Conservation (phyloP, 2,113 vertebrate genomes). For the Alligator mississippiensis region DNA sequence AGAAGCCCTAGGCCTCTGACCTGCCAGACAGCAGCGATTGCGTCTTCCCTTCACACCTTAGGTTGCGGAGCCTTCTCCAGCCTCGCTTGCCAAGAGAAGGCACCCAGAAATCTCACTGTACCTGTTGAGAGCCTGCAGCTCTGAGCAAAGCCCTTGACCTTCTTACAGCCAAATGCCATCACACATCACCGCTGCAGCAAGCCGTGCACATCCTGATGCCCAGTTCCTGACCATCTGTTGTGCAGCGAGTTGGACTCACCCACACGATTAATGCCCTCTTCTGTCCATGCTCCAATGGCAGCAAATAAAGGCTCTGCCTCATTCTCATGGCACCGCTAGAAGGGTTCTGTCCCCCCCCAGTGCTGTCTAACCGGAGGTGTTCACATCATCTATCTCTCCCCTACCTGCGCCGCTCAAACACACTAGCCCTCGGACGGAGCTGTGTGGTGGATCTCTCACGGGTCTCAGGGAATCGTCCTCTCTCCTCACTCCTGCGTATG, state of each 20-base stretch:
- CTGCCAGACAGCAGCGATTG: slow-evolving; percentile 28
- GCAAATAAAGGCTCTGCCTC: slow-evolving; percentile 28
- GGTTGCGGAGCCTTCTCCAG: background rate
- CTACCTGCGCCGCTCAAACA: background rate
- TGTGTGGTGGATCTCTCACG: background rate
- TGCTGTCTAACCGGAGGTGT: slow-evolving; percentile 4
- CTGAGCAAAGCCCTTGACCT: slow-evolving; percentile 26
- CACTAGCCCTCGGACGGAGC: background rate
- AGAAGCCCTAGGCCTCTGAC: background rate
- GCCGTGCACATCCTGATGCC: background rate
- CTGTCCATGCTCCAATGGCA: background rate
- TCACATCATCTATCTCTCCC: slow-evolving; percentile 3
- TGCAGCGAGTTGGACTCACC: background rate
- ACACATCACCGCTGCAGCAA: background rate
- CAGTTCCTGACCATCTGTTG: background rate
- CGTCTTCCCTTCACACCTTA: background rate
- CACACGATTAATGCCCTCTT: background rate
- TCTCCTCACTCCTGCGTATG: slow-evolving; percentile 71
- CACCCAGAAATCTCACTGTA: slow-evolving; percentile 34
- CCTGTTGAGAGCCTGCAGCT: background rate
- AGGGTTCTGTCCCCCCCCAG: background rate
- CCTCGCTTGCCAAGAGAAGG: slow-evolving; percentile 57
- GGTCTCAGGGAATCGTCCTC: background rate
- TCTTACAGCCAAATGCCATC: slow-evolving; percentile 3
- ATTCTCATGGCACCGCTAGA: background rate